Base-by-base conservation (phyloP, 2,888 invertebrate genomes). In the Margaritifera margaritifera region DNA sequence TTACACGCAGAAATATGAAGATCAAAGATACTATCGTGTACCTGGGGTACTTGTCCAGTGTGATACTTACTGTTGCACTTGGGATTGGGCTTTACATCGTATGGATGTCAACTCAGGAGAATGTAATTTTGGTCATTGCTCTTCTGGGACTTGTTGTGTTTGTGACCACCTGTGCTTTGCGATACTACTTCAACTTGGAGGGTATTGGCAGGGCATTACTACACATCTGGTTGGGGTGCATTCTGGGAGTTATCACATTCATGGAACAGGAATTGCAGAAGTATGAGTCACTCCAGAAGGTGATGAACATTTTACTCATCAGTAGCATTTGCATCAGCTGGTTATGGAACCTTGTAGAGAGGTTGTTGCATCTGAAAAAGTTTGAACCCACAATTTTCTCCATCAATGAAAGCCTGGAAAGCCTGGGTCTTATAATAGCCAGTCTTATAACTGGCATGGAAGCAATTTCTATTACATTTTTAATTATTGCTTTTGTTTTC, bases 211-310 rank as follows among this genome's bases (percentile, higher is more conserved):
- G 72, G 42, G 77, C 83, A 1, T 55, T 89, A 53, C 74, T 82
- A 22, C 84, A 87, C 57, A 75, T 88, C 19, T 89, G 88, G 88
- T 75, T 87, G 15, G 88, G 89, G 6, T 84, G 86, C 68, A 79
- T 88, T 22, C 77, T 88, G 2, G 89, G 88, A 22, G 83, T 89
- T 20, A 71, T 89, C 2, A 79, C 84, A 5, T 88, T 88, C 75
- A 79, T 80, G 11, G 81, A 87, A 58, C 78, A 81, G 20, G 60
- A 74, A 18, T 75, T 80, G 25, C 80, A 81, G 53, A 76, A 83
- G 65, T 81, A 81, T 69, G 80, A 83, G 24, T 80, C 82, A 27
- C 72, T 80, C 11, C 84, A 86, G 59, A 82, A 86, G 66, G 84
- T 84, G 6, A 86, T 86, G 84, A 83, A 88, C 69, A 79, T 82